These are phyloP conservation scores for Cynoglossus semilaevis DNA, from an alignment of 2,113 vertebrate genomes.

Conservation along the genomic window DNA sequence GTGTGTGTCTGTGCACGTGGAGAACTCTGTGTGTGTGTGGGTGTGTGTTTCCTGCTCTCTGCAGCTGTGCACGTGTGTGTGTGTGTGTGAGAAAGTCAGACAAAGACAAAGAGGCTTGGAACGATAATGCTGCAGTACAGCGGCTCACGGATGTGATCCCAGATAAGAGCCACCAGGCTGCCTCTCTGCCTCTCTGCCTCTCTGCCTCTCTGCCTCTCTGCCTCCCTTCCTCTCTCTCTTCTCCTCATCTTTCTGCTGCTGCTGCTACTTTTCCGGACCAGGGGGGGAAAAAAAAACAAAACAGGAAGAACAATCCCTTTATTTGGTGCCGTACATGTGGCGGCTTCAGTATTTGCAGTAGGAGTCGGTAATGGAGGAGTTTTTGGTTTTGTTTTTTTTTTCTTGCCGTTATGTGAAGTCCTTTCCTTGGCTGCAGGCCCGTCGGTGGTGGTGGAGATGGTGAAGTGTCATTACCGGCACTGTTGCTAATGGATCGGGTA, in stretches of 20 bases:
- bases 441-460: conserved; percentile 49
- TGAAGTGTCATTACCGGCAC: conserved; percentile 78
- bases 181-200: conserved; percentile 27
- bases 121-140: conserved; percentile 44
- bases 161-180: conserved; percentile 58
- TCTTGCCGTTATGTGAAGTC: conserved; percentile 26
- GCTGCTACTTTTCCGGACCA: conserved; percentile 53
- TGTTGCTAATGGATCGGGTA: conserved; percentile 82
- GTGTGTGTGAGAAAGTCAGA: conserved; percentile 27
- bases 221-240: too few relatives aligned
- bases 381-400: too few relatives aligned
- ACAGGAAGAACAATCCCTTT: conserved; percentile 36
- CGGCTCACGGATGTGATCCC: conserved; percentile 56
- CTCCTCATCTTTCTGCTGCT: conserved; percentile 47
- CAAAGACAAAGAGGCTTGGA: conserved; percentile 60
- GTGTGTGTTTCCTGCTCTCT: conserved; percentile 16
- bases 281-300: neutral
- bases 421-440: conserved; percentile 67
- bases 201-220: conserved; percentile 29
- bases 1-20: conserved; percentile 18
- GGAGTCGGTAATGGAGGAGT: conserved; percentile 61
- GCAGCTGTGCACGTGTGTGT: conserved; percentile 25
- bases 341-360: conserved; percentile 27
- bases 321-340: conserved; percentile 30
- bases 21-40: conserved; percentile 1